These are phyloP conservation scores for Dasyornis broadbenti DNA, from an alignment of 2,113 vertebrate genomes.

Conservation along the genomic window DNA sequence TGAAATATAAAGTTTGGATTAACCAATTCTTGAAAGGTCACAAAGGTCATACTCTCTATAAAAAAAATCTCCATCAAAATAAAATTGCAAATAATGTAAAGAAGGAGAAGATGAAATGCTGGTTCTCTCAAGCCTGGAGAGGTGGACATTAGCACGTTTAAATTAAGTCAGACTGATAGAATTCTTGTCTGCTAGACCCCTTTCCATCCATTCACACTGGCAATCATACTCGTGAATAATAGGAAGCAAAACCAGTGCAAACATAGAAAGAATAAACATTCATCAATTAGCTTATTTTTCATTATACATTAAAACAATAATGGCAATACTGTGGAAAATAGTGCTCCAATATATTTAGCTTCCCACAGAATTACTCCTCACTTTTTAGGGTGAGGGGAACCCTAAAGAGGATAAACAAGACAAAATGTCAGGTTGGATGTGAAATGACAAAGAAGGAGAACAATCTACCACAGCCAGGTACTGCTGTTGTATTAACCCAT, in stretches of 20 bases:
- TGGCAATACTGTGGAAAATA: background rate
- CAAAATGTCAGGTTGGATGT: background rate
- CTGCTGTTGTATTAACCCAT: accelerated
- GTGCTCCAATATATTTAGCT: background rate
- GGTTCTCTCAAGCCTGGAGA: background rate
- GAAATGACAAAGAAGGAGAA: background rate
- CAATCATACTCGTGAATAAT: background rate
- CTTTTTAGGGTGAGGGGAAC: accelerated
- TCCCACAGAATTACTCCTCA: background rate
- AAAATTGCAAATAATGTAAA: background rate
- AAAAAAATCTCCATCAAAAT: background rate
- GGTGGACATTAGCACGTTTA: background rate
- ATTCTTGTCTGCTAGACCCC: background rate
- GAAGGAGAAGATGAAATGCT: background rate
- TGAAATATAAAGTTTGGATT: background rate
- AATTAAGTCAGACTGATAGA: background rate
- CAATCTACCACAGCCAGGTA: background rate
- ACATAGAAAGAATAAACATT: background rate
- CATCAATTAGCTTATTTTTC: background rate
- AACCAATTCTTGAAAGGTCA: background rate
- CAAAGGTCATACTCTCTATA: background rate
- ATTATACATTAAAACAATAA: background rate
- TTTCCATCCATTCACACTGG: background rate
- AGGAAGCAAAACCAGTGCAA: background rate
- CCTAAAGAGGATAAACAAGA: background rate